A percentile compares a stretch with the other conserved stretches of the same genome.
phyloP scores from a whole-genome alignment of 2,797 vertebrate genomes.

The Ambastaia sidthimunki region DNA sequence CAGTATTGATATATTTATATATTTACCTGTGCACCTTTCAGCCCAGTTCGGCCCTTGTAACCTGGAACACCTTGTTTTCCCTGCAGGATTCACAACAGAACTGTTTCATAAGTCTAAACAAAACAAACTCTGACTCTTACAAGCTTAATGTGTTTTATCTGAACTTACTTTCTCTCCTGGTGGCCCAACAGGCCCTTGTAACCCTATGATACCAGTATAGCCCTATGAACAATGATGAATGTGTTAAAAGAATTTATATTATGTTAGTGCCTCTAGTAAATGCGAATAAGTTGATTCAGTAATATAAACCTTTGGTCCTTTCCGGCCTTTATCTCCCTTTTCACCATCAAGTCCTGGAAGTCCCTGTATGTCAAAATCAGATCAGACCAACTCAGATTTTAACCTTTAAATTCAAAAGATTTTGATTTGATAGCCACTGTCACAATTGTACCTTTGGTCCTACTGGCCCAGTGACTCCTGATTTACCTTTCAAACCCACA shows the following conservation, averaged over 20 bases:
- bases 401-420: neutral
- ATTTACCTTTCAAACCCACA: conserved; percentile 49
- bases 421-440: neutral
- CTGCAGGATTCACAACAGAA: conserved; percentile 56
- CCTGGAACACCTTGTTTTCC: conserved; percentile 72
- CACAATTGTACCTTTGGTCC: conserved; percentile 71
- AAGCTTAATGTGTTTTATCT: neutral
- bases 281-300: neutral
- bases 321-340: conserved; percentile 63
- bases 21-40: conserved; percentile 71
- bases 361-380: conserved; percentile 63
- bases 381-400: conserved; percentile 18
- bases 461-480: conserved; percentile 64
- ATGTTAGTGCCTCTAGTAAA: neutral
- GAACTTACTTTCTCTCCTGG: conserved; percentile 72
- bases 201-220: conserved; percentile 67
- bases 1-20: no score
- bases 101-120: neutral
- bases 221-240: conserved; percentile 66
- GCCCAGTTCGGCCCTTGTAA: conserved; percentile 67
- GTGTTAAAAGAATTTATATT: neutral
- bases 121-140: neutral
- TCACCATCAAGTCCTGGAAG: conserved; percentile 72
- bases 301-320: conserved; percentile 69
- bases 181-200: conserved; percentile 67